These are phyloP conservation scores for Phenganax subtilis DNA, from an alignment of 92 coral and sea anemone genomes.

Conservation along the genomic window DNA sequence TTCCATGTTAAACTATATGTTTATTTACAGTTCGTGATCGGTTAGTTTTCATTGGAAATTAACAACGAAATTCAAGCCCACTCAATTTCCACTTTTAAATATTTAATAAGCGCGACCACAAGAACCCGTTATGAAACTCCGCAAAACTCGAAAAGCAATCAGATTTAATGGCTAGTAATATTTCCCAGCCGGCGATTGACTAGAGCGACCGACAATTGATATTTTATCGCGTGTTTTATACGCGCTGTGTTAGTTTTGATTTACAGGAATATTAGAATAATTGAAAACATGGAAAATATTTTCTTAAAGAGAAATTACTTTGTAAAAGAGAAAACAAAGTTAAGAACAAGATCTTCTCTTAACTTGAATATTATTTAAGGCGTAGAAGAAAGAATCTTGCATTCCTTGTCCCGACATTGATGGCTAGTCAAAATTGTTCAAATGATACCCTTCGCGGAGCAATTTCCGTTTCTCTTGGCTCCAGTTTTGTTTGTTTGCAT, in stretches of 20 bases:
- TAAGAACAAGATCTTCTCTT: neutral
- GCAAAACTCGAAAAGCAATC: slow-evolving; percentile 32
- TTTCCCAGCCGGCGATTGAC: slow-evolving; percentile 9
- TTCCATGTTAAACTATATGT: slow-evolving; percentile 10
- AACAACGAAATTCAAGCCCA: slow-evolving; percentile 20
- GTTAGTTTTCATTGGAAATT: slow-evolving; percentile 22
- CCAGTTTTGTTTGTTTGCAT: slow-evolving; percentile 25
- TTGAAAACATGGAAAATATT: slow-evolving; percentile 42
- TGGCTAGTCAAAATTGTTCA: neutral
- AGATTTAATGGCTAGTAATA: slow-evolving; percentile 23
- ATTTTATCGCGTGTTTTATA: slow-evolving; percentile 29
- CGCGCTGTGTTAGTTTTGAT: slow-evolving; percentile 26
- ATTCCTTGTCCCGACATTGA: slow-evolving; percentile 12
- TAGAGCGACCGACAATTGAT: slow-evolving; percentile 6
- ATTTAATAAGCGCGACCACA: slow-evolving; percentile 35
- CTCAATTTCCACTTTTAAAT: slow-evolving; percentile 28
- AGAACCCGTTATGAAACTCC: slow-evolving; percentile 25
- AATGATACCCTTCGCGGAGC: neutral
- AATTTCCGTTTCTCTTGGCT: neutral
- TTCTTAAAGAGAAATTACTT: slow-evolving; percentile 38
- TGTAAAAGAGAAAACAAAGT: slow-evolving; percentile 39
- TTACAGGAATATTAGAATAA: slow-evolving; percentile 25
- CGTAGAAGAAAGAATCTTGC: neutral
- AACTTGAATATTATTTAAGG: neutral
- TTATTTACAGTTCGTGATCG: slow-evolving; percentile 12